Evolutionary conservation across 2,113 vertebrate species (phyloP), one percentile per base, ranked within the genome.

Genomic region (Brienomyrus longianalis): DNA sequence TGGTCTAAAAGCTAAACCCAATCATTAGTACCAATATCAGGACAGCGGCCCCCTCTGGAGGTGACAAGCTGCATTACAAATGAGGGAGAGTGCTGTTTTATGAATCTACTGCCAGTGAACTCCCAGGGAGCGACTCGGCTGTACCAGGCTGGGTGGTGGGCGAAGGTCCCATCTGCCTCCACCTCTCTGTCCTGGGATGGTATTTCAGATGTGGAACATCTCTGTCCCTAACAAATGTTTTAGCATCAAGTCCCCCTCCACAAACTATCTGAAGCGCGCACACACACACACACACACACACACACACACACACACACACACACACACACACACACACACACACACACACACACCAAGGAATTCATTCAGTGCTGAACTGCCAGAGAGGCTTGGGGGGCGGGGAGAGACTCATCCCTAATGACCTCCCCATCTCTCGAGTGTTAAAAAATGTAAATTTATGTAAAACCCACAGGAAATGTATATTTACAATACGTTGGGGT

Each of bases 401-500:
- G 92, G 93, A 91, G 92, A 93, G 93, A 93, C 91, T 95, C 91
- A 92, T 94, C 95, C 94, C 94, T 94, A 95, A 96, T 95, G 90
- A 94, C 92, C 93, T 93, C 91, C 91, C 35, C 91, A 90, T 95
- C 95, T 96, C 95, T 93, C 92, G 95, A 96, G 95, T 96, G 95
- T 95, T 96, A 95, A 96, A 96, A 95, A 7, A 90, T 96, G 94
- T 95, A 96, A 97, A 96, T 95, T 93, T 95, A 94, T 96, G 96
- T 92, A 96, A 96, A 95, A 93, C 94, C 95, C 95, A 95, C 94
- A 95, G 95, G 95, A 96, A 95, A 95, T 94, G 95, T 95, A 96
- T 96, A 96, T 96, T 96, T 96, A 96, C 96, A 96, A 97, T 94
- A 95, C 88, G 93, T 96, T 96, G 94, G 96, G 96, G 96, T 98